Evolutionary conservation across 1,140 invertebrate species (phyloP).

Genomic region (Eulimnadia texana): DNA sequence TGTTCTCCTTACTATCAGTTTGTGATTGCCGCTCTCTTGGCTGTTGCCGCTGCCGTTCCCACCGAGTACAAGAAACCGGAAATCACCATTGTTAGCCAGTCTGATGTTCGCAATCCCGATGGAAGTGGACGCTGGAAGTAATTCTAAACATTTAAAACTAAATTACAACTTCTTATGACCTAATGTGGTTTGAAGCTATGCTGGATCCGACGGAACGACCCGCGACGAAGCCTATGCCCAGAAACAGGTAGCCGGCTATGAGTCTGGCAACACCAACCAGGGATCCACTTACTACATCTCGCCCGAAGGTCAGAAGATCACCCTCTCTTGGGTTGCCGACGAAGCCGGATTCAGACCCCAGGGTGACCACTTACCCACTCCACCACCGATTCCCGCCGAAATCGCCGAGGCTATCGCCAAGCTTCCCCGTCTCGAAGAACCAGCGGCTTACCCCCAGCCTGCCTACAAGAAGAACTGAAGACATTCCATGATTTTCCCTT

Average conservation of each 20-base stretch:
- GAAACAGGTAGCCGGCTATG: not conserved
- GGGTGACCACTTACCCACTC: slow-evolving; percentile 37
- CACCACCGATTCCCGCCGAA: slow-evolving; percentile 29
- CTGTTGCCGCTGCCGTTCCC: slow-evolving; percentile 4
- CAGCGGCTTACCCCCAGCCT: too few species aligned
- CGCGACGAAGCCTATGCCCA: slow-evolving; percentile 5
- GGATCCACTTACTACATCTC: slow-evolving; percentile 17
- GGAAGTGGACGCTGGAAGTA: slow-evolving; percentile 9
- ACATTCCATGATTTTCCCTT: too few species aligned
- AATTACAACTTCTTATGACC: not conserved
- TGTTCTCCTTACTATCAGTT: too few species aligned
- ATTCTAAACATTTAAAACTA: not conserved
- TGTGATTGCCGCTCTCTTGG: slow-evolving; percentile 4
- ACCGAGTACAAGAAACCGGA: not conserved
- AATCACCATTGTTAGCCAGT: slow-evolving; percentile 10
- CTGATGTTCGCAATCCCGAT: slow-evolving; percentile 12
- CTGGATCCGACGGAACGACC: slow-evolving; percentile 12
- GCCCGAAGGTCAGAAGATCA: too few species aligned
- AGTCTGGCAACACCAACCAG: slow-evolving; percentile 19
- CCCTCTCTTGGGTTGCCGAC: too few species aligned
- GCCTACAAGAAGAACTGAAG: too few species aligned
- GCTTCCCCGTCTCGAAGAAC: not conserved
- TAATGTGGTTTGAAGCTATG: not conserved
- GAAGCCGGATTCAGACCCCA: slow-evolving; percentile 22
- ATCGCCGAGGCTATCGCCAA: not conserved